These are phyloP conservation scores for Himalopsyche phryganea DNA, from an alignment of 1,140 invertebrate species.

Conservation along the genomic window DNA sequence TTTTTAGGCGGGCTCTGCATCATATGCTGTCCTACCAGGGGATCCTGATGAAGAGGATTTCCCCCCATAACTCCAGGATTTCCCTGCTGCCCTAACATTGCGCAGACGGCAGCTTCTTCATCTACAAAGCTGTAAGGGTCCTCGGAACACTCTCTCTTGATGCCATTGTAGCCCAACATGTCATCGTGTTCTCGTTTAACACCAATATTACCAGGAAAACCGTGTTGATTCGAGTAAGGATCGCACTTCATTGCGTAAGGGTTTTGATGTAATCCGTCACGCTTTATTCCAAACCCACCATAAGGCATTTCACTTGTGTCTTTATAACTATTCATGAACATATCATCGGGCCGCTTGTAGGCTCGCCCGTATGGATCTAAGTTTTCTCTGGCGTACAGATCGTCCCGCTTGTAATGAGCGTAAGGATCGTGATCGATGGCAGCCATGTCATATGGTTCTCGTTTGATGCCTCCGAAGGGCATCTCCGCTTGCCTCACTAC, in stretches of 20 bases:
- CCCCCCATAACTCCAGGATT: slow-evolving; percentile 31
- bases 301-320: slow-evolving; percentile 26
- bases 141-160: slow-evolving; percentile 63
- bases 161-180: slow-evolving; percentile 37
- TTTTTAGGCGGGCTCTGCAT: slow-evolving; percentile 70
- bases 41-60: slow-evolving; percentile 37
- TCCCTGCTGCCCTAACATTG: slow-evolving; percentile 46
- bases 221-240: slow-evolving; percentile 30
- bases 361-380: slow-evolving; percentile 36
- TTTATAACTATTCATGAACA: slow-evolving; percentile 31
- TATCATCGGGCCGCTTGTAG: slow-evolving; percentile 27
- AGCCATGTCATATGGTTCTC: slow-evolving; percentile 47
- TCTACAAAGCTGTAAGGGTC: slow-evolving; percentile 82
- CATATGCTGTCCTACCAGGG: slow-evolving; percentile 50
- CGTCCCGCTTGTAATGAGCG: slow-evolving; percentile 36
- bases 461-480: slow-evolving; percentile 31
- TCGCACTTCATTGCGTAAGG: slow-evolving; percentile 20
- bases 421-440: slow-evolving; percentile 36
- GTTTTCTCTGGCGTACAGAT: slow-evolving; percentile 38
- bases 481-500: slow-evolving; percentile 25
- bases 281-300: slow-evolving; percentile 34
- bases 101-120: slow-evolving; percentile 61
- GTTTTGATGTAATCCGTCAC: slow-evolving; percentile 29
- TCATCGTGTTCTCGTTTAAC: slow-evolving; percentile 50
- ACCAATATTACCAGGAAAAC: slow-evolving; percentile 38